Evolutionary conservation across 2,888 invertebrate species (phyloP), one percentile per base, ranked within the genome.

Genomic region (Harpagoxenus sublaevis): DNA sequence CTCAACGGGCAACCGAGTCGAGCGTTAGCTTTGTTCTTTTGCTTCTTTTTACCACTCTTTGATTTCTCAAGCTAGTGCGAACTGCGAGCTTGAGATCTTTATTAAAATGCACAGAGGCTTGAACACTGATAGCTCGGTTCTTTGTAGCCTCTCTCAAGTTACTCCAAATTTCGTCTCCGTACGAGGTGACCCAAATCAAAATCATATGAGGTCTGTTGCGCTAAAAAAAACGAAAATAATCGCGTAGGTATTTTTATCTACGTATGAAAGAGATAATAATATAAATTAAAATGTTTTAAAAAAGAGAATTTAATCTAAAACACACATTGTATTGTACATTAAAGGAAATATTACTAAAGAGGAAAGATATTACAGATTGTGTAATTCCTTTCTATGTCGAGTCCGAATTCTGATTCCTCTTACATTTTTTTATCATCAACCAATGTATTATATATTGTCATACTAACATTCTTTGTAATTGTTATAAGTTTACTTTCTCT

Each of bases 51-150:
- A 86, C 85, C 85, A 83, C 65, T 71, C 85, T 83, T 89, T 88
- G 89, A 88, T 89, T 89, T 88, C 79, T 86, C 84, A 77, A 74
- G 84, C 84, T 71, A 71, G 84, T 74, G 78, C 83, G 89, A 83
- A 86, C 83, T 81, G 84, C 75, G 60, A 53, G 55, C 42, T 62
- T 74, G 83, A 74, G 84, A 84, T 89, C 90, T 87, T 89, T 89
- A 89, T 89, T 88, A 88, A 89, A 89, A 89, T 89, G 89, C 88
- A 82, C 81, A 62, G 84, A 53, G 73, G 77, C 86, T 87, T 68
- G 79, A 83, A 86, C 71, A 71, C 63, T 63, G 77, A 66, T 77
- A 39, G 48, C 42, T 83, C 68, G 28, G 48, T 57, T 62, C 53
- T 77, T 84, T 77, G 53, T 86, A 35, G 31, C 48, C 55, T 73